Conservation (phyloP, 2,113 vertebrate species). For the Xiphophorus maculatus region DNA sequence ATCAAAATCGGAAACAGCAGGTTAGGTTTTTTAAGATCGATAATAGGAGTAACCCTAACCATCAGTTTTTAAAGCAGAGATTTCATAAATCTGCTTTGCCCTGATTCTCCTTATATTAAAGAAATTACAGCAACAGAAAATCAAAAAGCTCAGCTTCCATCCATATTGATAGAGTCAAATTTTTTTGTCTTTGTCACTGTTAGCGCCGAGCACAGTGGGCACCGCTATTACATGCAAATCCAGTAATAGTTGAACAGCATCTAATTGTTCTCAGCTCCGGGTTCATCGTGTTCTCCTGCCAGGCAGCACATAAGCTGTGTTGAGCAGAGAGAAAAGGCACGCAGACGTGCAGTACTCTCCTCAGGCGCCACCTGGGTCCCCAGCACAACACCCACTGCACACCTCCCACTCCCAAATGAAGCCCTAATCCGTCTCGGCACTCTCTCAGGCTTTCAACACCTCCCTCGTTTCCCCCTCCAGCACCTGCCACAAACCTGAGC, state of each 20-base stretch:
- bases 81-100: neutral
- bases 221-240: constrained; percentile 53
- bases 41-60: too few species aligned
- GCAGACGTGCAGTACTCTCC: constrained; percentile 40
- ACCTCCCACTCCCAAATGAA: constrained; percentile 52
- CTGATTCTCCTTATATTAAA: neutral
- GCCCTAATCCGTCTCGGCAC: constrained; percentile 60
- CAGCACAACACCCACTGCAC: constrained; percentile 38
- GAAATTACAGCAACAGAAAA: neutral
- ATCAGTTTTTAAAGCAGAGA: too few species aligned
- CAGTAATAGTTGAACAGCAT: constrained; percentile 34
- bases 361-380: constrained; percentile 57
- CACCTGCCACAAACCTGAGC: constrained; percentile 64
- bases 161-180: neutral
- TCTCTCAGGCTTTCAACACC: constrained; percentile 44
- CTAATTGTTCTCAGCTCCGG: constrained; percentile 56
- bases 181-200: constrained; percentile 3
- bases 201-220: neutral
- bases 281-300: constrained; percentile 47
- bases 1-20: too few species aligned
- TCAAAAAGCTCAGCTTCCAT: neutral
- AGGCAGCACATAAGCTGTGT: constrained; percentile 14
- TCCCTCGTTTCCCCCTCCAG: constrained; percentile 44
- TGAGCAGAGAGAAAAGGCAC: constrained; percentile 22
- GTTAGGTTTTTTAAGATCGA: too few species aligned